Evolutionary conservation across 2,113 vertebrate genomes (phyloP).

Genomic region (Okapia johnstoni): DNA sequence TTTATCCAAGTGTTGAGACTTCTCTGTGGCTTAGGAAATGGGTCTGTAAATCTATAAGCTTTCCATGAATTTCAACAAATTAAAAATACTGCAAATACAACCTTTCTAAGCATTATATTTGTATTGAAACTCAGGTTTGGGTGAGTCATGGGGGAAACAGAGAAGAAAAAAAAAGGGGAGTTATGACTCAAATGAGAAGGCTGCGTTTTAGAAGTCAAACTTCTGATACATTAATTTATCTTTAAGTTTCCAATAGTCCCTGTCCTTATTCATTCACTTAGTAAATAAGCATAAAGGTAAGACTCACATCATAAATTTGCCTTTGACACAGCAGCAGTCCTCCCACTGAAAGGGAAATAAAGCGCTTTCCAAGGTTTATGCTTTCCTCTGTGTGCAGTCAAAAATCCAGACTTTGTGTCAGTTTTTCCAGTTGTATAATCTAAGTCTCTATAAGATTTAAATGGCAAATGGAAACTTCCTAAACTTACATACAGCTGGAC

Average conservation of each 20-base stretch:
- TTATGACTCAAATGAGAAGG: not conserved
- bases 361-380: not conserved
- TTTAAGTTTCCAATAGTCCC: not conserved
- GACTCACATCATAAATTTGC: too few relatives aligned
- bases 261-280: not conserved
- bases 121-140: not conserved
- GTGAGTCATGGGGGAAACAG: not conserved
- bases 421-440: not conserved
- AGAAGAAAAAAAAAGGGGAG: not conserved
- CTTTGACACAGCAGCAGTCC: not conserved
- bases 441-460: not conserved
- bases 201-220: not conserved
- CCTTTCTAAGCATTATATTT: not conserved
- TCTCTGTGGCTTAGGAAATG: not conserved
- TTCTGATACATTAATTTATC: not conserved
- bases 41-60: not conserved
- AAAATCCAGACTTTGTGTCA: not conserved
- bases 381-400: not conserved
- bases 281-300: not conserved
- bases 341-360: not conserved
- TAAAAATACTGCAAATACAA: not conserved
- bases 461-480: conserved; percentile 10
- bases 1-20: not conserved
- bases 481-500: not conserved
- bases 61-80: not conserved